Base-by-base conservation (phyloP, 2,113 vertebrate species). In the Pseudorasbora parva region DNA sequence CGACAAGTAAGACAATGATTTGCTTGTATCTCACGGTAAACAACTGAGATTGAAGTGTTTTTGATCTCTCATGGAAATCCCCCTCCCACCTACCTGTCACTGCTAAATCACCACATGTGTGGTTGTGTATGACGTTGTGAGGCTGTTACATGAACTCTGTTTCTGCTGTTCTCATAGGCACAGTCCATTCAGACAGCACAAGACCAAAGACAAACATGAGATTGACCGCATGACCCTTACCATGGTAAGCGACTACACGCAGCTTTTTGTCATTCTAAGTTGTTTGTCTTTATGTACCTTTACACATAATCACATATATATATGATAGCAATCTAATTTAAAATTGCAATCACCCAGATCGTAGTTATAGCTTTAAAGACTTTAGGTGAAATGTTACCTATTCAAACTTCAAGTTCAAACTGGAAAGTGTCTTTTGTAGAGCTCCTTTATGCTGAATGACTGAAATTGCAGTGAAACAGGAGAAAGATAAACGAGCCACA, bases 181-280 rank as follows among this genome's bases (percentile, higher is more conserved):
- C 95, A 99, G 98, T 91, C 98, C 98, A 57, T 99, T 99, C 94
- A 93, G 98, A 82, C 98, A 99, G 87, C 98, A 99, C 92, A 99
- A 99, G 95, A 99, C 98, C 95, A 99, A 99, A 97, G 97, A 99
- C 87, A 99, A 99, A 94, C 97, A 99, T 0, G 97, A 99, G 93
- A 99, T 99, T 0, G 97, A 99, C 94, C 95, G 98, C 83, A 98
- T 99, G 98, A 99, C 98, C 0, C 97, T 99, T 83, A 99, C 98
- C 5, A 96, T 96, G 97, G 98, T 99, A 95, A 97, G 96, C 21
- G 14, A 27, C 14, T 25, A 27, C 23, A 27, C 25, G 21, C 37
- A 10, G 2, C 19, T 54, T n/a, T n/a, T n/a, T 54, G 8, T 12
- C 6, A 1, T 12, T 81, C 2, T 80, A 33, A 62, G 17, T 78